Percentiles rank a stretch among this genome's conserved stretches.
phyloP scores from a whole-genome alignment of 2,888 invertebrate genomes.

The Sipha maydis region DNA sequence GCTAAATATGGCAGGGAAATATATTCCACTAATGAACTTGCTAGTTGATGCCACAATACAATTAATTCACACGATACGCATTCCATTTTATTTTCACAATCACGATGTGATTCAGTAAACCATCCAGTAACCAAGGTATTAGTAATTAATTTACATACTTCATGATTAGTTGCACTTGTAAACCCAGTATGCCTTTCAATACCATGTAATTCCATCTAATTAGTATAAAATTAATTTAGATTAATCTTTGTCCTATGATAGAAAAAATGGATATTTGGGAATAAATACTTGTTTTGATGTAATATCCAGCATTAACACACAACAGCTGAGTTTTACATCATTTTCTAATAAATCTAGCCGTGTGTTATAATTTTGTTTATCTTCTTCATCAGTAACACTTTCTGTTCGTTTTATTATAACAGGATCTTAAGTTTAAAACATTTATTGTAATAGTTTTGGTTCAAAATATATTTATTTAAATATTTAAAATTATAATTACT shows the following conservation, averaged over 20 bases:
- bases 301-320: conserved; percentile 95
- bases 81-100: conserved; percentile 73
- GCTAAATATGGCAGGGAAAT: conserved; percentile 80
- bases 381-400: conserved; percentile 77
- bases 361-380: conserved; percentile 67
- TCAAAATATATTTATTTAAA: neutral
- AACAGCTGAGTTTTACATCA: conserved; percentile 88
- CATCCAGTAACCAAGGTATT: conserved; percentile 81
- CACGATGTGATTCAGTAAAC: conserved; percentile 72
- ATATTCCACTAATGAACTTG: conserved; percentile 81
- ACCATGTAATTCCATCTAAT: conserved; percentile 80
- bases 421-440: conserved; percentile 69
- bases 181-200: conserved; percentile 84
- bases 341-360: conserved; percentile 70
- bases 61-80: conserved; percentile 93
- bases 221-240: neutral
- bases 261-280: neutral
- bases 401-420: conserved; percentile 78
- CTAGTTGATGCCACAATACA: conserved; percentile 93
- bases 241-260: neutral
- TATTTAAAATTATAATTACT: conserved; percentile 58
- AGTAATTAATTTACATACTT: conserved; percentile 79
- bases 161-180: conserved; percentile 78
- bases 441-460: neutral
- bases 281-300: conserved; percentile 84